Base-by-base conservation (phyloP, 1,140 invertebrate genomes). In the Cataglyphis hispanica region DNA sequence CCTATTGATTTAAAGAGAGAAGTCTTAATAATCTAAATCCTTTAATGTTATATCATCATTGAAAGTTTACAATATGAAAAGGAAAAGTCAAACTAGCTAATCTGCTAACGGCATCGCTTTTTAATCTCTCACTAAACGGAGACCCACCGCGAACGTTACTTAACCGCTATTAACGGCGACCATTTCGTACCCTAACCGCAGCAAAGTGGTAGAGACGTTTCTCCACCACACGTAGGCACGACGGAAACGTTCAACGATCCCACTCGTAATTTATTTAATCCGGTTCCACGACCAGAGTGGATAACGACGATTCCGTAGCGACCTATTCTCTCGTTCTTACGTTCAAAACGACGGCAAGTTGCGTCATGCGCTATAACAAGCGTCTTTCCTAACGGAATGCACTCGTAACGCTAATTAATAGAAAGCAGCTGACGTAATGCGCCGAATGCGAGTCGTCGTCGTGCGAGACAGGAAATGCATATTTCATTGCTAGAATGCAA, bases 401-500 rank as follows among this genome's bases (percentile, higher is more conserved):
- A 37, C 40, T 69, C 50, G 78, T 66, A 56, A 61, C 34, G 53
- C 78, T 83, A 83, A 83, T 83, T 83, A 83, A 84, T 84, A 77
- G 83, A 84, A 76, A 63, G 83, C 74, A 76, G 40, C 83, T 64
- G 80, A 60, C 34, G 43, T 22, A 40, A 61, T 19, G 63, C 76
- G 25, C 75, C 75, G 75, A 77, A 27, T 77, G 46, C 63, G n/a
- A 70, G 53, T 61, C 70, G 70, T 60, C 87, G 91, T 91, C 69
- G 87, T 86, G 86, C 89, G 87, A 50, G 10, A 91, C 90, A 88
- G 90, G 90, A 92, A 90, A 93, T 92, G 91, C 92, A 93, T 93
- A 93, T 93, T 93, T 92, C 92, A 92, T 92, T 87, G 86, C 85
- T 88, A 89, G 60, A 88, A 92, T 93, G 92, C 87, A 93, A 92